A percentile compares a stretch with the other conserved stretches of the same genome.
Evolutionary conservation across 2,113 vertebrate species (phyloP).

Genomic region (Haliaeetus leucogaster): DNA sequence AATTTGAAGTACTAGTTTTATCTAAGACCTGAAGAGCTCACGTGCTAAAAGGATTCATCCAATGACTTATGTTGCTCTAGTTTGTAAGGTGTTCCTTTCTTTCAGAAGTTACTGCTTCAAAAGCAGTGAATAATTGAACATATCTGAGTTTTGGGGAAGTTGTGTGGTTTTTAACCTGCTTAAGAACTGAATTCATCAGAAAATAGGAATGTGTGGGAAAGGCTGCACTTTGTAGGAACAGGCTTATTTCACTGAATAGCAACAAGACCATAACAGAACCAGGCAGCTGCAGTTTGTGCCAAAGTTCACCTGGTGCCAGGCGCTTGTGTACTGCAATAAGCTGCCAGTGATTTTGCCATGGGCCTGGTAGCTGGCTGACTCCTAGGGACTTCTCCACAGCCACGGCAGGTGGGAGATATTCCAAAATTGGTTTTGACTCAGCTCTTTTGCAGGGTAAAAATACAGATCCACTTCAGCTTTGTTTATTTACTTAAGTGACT

Average conservation of each 20-base stretch:
- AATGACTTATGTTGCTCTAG: neutral
- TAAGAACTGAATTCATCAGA: neutral
- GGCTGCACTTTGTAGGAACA: neutral
- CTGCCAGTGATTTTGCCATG: neutral
- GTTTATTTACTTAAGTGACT: neutral
- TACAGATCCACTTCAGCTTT: neutral
- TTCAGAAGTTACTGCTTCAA: neutral
- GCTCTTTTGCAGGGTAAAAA: neutral
- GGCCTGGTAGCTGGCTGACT: neutral
- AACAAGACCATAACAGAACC: neutral
- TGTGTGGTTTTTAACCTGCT: neutral
- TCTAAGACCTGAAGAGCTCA: neutral
- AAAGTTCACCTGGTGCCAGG: neutral
- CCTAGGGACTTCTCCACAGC: neutral
- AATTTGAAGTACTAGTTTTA: neutral
- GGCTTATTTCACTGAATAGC: neutral
- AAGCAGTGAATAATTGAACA: neutral
- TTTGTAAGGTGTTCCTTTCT: neutral
- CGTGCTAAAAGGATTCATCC: neutral
- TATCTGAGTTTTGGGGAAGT: neutral
- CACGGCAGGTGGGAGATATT: neutral
- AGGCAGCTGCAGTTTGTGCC: neutral
- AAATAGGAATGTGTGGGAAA: neutral
- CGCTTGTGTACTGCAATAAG: neutral
- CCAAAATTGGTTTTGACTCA: neutral